Conservation (phyloP, 2,797 vertebrate genomes). For the Lagorchestes hirsutus region DNA sequence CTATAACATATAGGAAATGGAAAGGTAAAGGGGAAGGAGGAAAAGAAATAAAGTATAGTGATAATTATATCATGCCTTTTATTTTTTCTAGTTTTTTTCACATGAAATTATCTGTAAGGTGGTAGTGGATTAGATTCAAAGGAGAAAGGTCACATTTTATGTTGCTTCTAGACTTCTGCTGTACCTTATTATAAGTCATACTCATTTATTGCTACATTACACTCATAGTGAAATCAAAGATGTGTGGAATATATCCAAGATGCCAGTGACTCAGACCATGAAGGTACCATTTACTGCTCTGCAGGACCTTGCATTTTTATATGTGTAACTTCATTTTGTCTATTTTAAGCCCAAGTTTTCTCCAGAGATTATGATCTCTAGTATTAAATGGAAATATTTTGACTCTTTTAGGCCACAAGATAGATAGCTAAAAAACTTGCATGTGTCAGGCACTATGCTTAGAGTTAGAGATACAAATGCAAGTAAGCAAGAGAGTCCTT, state of each 20-base stretch:
- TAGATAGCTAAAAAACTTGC: not conserved
- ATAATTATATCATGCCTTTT: conserved; percentile 22
- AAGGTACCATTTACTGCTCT: not conserved
- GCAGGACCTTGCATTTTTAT: conserved; percentile 17
- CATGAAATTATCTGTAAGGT: conserved; percentile 4
- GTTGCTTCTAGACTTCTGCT: conserved; percentile 2
- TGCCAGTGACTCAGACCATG: not conserved
- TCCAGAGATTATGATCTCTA: not conserved
- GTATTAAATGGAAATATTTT: conserved; percentile 16
- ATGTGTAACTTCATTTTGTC: not conserved
- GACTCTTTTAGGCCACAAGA: not conserved
- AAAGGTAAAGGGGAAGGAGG: not conserved
- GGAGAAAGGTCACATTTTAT: not conserved
- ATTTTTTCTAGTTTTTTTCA: conserved; percentile 54
- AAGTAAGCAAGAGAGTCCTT: not conserved
- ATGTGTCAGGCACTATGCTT: not conserved
- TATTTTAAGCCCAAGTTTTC: not conserved
- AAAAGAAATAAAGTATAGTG: conserved; percentile 15
- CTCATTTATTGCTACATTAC: not conserved
- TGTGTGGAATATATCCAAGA: not conserved
- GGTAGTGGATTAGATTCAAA: conserved; percentile 19
- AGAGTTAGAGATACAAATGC: not conserved
- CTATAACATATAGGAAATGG: conserved; percentile 22
- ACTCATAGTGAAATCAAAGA: conserved; percentile 1
- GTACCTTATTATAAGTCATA: not conserved